Evolutionary conservation across 2,113 vertebrate genomes (phyloP).

Genomic region (Terrapene triunguis): DNA sequence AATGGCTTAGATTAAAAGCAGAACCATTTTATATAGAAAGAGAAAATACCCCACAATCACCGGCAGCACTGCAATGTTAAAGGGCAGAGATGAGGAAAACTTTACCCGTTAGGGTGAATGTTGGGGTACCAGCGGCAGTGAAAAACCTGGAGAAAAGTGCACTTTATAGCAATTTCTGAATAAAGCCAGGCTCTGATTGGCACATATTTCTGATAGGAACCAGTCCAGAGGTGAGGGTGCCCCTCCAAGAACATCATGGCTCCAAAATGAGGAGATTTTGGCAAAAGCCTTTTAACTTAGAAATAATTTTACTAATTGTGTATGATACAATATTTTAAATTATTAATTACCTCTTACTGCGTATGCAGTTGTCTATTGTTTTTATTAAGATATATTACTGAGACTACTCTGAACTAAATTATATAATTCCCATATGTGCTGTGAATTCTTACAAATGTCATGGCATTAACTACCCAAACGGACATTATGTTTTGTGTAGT

Average conservation of each 20-base stretch:
- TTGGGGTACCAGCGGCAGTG: not conserved
- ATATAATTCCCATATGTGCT: not conserved
- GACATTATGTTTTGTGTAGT: not conserved
- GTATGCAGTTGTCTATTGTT: not conserved
- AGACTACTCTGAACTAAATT: not conserved
- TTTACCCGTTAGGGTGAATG: not conserved
- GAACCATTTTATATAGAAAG: not conserved
- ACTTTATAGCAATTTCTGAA: not conserved
- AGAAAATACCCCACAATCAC: not conserved
- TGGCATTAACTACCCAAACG: not conserved
- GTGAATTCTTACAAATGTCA: not conserved
- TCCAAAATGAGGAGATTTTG: not conserved
- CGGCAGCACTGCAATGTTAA: not conserved
- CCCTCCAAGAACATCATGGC: accelerated
- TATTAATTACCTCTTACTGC: not conserved
- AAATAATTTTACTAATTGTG: not conserved
- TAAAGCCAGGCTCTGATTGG: not conserved
- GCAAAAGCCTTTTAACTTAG: not conserved
- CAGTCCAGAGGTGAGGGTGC: not conserved
- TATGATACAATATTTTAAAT: not conserved
- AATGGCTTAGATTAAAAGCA: not conserved
- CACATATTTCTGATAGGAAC: not conserved
- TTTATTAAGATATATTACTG: not conserved
- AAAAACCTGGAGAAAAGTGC: not conserved
- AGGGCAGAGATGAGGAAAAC: not conserved